These are phyloP conservation scores for Leptinotarsa tumamoca DNA, from an alignment of 2,888 invertebrate species.

Conservation along the genomic window DNA sequence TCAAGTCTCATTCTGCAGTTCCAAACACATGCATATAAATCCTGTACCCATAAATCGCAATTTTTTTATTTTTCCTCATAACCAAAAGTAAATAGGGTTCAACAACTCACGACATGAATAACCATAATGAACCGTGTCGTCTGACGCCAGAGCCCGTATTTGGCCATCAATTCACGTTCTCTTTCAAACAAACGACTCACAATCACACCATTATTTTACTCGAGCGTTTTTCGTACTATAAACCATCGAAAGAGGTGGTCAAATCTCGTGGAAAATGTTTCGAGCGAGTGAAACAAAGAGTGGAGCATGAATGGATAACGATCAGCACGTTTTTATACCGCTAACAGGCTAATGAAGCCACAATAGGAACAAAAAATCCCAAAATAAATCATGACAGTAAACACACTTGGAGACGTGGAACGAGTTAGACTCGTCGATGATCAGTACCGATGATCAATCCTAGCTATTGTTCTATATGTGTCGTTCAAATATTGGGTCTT, in stretches of 20 bases:
- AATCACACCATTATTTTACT: constrained; percentile 35
- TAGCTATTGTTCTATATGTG: too few relatives aligned
- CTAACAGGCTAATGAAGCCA: constrained; percentile 8
- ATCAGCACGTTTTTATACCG: constrained; percentile 24
- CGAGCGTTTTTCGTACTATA: constrained; percentile 26
- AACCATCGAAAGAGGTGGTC: constrained; percentile 16
- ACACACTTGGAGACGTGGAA: constrained; percentile 4
- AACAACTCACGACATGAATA: constrained; percentile 16
- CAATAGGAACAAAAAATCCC: constrained; percentile 15
- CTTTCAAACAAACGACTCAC: constrained; percentile 38
- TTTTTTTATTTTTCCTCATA: constrained; percentile 1
- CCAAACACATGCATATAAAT: constrained; percentile 2
- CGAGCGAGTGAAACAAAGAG: constrained; percentile 13
- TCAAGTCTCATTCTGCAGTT: neutral
- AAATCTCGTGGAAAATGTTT: constrained; percentile 16
- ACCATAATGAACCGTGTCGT: constrained; percentile 47
- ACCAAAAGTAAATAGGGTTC: constrained; percentile 14
- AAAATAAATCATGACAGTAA: neutral
- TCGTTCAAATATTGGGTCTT: too few relatives aligned
- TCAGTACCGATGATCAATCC: too few relatives aligned
- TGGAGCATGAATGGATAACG: constrained; percentile 23
- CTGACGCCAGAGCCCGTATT: constrained; percentile 45
- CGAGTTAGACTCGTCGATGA: neutral
- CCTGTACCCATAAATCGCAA: neutral
- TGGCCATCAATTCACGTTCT: constrained; percentile 44